Evolutionary conservation across 2,797 vertebrate species (phyloP).

Genomic region (Amazona finschi): DNA sequence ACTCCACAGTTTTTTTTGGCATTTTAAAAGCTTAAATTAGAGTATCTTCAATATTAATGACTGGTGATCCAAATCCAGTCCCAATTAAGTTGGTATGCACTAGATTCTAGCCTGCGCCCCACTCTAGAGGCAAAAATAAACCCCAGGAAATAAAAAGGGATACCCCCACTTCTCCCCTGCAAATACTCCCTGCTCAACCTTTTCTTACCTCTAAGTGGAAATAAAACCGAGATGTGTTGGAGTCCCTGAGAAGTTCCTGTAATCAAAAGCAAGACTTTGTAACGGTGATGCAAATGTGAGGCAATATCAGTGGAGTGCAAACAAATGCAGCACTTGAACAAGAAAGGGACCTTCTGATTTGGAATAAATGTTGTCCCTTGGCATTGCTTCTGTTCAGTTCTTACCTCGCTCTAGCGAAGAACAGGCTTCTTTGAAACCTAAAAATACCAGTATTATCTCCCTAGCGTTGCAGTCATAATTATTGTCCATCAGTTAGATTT

Average conservation of each 20-base stretch:
- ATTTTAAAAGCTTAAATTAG: not conserved
- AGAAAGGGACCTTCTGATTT: not conserved
- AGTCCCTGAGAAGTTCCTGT: conserved; percentile 80
- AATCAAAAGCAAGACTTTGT: conserved; percentile 12
- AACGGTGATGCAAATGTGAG: not conserved
- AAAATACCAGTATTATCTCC: not conserved
- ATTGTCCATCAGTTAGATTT: not conserved
- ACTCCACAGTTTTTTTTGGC: not conserved
- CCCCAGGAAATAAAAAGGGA: too few relatives aligned
- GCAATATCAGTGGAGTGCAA: not conserved
- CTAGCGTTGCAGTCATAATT: not conserved
- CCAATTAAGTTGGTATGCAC: not conserved
- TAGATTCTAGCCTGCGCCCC: not conserved
- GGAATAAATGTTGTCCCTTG: not conserved
- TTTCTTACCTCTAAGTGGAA: conserved; percentile 77
- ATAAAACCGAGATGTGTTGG: conserved; percentile 75
- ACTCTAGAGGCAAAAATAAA: fast-evolving
- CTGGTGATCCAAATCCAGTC: not conserved
- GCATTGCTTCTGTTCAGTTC: not conserved
- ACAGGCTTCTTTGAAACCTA: not conserved
- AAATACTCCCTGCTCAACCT: not conserved
- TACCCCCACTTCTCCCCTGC: fast-evolving
- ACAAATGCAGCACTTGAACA: not conserved
- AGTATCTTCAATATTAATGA: not conserved
- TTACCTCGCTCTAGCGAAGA: not conserved